These are phyloP conservation scores for Leptobrachium leishanense DNA, from an alignment of 2,113 vertebrate genomes.

Conservation along the genomic window DNA sequence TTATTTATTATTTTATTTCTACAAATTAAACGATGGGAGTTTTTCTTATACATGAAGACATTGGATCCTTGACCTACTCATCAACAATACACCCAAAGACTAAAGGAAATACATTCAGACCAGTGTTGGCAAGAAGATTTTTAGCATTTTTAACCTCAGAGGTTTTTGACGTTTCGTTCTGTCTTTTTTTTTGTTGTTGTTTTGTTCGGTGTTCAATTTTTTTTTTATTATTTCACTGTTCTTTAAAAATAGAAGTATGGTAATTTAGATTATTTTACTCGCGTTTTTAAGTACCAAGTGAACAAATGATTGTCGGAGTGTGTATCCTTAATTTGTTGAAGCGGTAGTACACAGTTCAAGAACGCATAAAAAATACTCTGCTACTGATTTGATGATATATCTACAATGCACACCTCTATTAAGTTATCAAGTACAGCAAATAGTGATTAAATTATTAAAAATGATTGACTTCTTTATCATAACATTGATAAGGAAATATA, in stretches of 20 bases:
- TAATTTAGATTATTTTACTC: conserved; percentile 63
- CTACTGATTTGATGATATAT: conserved; percentile 27
- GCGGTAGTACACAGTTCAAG: conserved; percentile 53
- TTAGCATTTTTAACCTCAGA: conserved; percentile 62
- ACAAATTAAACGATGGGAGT: conserved; percentile 49
- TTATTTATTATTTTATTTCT: conserved; percentile 55
- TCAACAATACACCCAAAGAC: conserved; percentile 50
- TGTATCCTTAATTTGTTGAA: conserved; percentile 57
- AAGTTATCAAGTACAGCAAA: not conserved
- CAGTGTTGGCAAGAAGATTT: conserved; percentile 48
- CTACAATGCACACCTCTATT: not conserved
- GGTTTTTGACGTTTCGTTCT: conserved; percentile 47
- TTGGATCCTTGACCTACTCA: conserved; percentile 49
- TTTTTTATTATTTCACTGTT: conserved; percentile 57
- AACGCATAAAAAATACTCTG: conserved; percentile 52
- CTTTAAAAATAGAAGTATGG: conserved; percentile 62
- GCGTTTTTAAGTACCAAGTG: conserved; percentile 60
- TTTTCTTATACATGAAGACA: conserved; percentile 49
- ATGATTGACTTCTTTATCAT: not conserved
- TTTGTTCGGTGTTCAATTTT: not conserved
- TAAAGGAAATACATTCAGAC: conserved; percentile 50
- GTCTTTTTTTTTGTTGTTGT: no score
- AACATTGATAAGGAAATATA: no score
- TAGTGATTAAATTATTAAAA: not conserved
- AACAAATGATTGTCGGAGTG: conserved; percentile 53